Base-by-base conservation (phyloP, 2,797 vertebrate genomes). In the Orientallactaga sibirica region DNA sequence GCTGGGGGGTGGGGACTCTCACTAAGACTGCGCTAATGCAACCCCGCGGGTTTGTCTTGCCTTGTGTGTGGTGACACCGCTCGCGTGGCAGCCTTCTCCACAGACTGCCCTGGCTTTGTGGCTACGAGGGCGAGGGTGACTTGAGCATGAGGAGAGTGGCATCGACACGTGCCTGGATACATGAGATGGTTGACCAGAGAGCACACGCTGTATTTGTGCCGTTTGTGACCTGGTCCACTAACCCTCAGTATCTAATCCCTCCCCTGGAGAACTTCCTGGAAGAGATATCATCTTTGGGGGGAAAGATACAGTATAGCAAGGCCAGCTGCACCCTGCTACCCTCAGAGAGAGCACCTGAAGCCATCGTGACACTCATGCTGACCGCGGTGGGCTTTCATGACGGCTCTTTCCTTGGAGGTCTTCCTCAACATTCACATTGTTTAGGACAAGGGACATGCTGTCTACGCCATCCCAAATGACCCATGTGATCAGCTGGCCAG, bases 161-260 rank as follows among this genome's bases (percentile, higher is more conserved):
- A 0, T 88, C 92, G 2, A 4, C 86, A 1, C 1, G 8, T 89
- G 70, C 85, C 70, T 94, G 94, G 97, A 93, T 97, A 95, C 96
- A 48, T 96, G 97, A 97, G 97, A 83, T 97, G 97, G 97, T 97
- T 95, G 96, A 97, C 96, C 97, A 97, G 97, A 95, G 96, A 97
- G 96, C 97, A 97, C 97, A 97, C 97, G 96, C 96, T 97, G 7
- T 95, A 96, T 95, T 95, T 95, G 91, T 95, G 97, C 93, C 96
- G 95, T 97, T 96, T 97, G 97, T 97, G 97, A 97, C 97, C 97
- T 97, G 96, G 97, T 97, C 97, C 97, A 97, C 97, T 97, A 96
- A 94, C 96, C 96, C 97, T 97, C 94, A 95, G 97, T 96, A 95
- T 96, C 97, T 95, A 81, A 92, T 77, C 62, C 58, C 81, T 76